Conservation (phyloP, 2,113 vertebrate genomes). For the Takifugu bimaculatus region DNA sequence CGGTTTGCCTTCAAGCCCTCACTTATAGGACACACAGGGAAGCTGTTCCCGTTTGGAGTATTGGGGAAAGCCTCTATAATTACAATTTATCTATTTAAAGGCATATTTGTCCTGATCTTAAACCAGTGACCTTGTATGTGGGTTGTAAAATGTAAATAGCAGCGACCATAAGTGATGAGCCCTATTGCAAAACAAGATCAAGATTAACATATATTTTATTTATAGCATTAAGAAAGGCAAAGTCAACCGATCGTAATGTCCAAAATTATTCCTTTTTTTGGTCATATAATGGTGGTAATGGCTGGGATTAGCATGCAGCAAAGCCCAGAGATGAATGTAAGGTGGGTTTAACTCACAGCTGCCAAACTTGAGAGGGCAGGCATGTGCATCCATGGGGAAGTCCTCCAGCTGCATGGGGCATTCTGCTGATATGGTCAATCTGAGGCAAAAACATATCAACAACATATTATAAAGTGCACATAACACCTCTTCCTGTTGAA, state of each 20-base stretch:
- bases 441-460: conserved; percentile 52
- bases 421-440: conserved; percentile 90
- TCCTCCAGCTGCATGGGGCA: conserved; percentile 95
- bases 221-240: not conserved
- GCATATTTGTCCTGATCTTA: conserved; percentile 14
- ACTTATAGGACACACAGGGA: conserved; percentile 2
- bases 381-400: conserved; percentile 93
- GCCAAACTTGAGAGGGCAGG: conserved; percentile 89
- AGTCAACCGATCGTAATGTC: not conserved
- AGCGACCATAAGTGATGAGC: not conserved
- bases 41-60: conserved; percentile 1
- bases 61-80: conserved; percentile 18
- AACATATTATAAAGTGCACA: not conserved
- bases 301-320: conserved; percentile 9
- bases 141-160: not conserved
- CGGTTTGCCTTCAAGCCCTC: conserved; percentile 21
- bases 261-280: not conserved
- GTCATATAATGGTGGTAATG: not conserved
- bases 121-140: not conserved
- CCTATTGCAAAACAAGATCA: not conserved
- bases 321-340: not conserved
- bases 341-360: conserved; percentile 82
- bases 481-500: no score
- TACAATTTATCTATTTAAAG: conserved; percentile 9
- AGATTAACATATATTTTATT: no score